Evolutionary conservation across 92 coral and sea anemone species (phyloP).

Genomic region (Plumapathes pennacea): DNA sequence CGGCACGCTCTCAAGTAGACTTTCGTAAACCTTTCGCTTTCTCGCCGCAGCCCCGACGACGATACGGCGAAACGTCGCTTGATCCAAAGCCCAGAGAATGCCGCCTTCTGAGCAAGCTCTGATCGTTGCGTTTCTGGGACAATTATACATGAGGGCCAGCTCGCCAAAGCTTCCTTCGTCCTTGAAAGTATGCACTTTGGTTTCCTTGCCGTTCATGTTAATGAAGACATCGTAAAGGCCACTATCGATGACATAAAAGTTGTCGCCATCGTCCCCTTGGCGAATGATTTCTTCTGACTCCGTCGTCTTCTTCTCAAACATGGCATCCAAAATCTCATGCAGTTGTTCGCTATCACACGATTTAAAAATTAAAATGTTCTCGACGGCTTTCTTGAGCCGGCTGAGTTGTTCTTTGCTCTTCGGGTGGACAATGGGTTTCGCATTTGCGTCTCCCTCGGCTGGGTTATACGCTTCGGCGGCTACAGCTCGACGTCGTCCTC

Average conservation of each 20-base stretch:
- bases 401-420: constrained; percentile 82
- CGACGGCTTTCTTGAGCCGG: constrained; percentile 79
- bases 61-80: constrained; percentile 79
- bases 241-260: constrained; percentile 89
- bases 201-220: constrained; percentile 41
- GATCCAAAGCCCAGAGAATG: constrained; percentile 92
- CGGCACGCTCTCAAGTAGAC: constrained; percentile 82
- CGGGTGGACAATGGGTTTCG: constrained; percentile 76
- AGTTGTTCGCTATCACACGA: constrained; percentile 90
- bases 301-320: constrained; percentile 85
- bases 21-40: constrained; percentile 79
- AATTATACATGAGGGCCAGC: constrained; percentile 96
- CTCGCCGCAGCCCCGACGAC: constrained; percentile 96
- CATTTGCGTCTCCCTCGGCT: constrained; percentile 59
- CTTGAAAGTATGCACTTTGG: constrained; percentile 88
- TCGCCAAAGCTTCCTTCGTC: constrained; percentile 95
- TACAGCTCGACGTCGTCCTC: constrained; percentile 85
- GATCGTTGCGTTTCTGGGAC: constrained; percentile 97
- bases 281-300: constrained; percentile 76
- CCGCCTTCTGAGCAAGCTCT: constrained; percentile 90
- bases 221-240: constrained; percentile 91
- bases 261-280: constrained; percentile 97
- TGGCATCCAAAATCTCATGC: constrained; percentile 76
- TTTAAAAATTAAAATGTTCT: constrained; percentile 84
- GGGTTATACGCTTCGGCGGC: constrained; percentile 98